These are phyloP conservation scores for Apaloderma vittatum DNA, from an alignment of 2,113 vertebrate species.

Conservation along the genomic window DNA sequence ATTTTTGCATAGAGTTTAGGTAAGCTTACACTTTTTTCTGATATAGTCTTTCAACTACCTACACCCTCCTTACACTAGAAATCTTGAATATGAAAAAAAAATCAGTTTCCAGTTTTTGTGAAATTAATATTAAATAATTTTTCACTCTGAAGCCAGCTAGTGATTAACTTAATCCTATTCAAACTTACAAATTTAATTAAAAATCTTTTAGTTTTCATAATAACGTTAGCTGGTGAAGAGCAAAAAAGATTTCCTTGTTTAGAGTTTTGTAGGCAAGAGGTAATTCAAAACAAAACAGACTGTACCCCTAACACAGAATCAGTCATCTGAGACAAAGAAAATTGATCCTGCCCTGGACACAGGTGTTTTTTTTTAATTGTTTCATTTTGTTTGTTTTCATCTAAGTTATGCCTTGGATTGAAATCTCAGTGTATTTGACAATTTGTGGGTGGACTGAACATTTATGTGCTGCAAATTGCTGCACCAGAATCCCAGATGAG, in stretches of 20 bases:
- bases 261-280: neutral
- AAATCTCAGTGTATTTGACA: neutral
- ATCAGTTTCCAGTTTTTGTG: neutral
- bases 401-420: neutral
- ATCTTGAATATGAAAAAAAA: neutral
- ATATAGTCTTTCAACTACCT: neutral
- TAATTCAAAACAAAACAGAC: neutral
- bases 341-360: neutral
- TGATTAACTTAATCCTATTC: neutral
- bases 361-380: neutral
- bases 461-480: neutral
- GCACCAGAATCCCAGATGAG: neutral
- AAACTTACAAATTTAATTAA: neutral
- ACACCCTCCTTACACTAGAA: neutral
- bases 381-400: rapidly evolving
- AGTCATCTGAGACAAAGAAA: neutral
- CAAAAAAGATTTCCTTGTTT: neutral
- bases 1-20: neutral
- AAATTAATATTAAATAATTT: neutral
- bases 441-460: neutral
- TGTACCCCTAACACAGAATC: neutral
- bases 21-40: neutral
- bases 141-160: neutral
- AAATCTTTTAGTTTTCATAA: neutral
- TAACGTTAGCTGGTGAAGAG: neutral